Conservation (phyloP, 2,888 invertebrate genomes). For the Pollenia amentaria region DNA sequence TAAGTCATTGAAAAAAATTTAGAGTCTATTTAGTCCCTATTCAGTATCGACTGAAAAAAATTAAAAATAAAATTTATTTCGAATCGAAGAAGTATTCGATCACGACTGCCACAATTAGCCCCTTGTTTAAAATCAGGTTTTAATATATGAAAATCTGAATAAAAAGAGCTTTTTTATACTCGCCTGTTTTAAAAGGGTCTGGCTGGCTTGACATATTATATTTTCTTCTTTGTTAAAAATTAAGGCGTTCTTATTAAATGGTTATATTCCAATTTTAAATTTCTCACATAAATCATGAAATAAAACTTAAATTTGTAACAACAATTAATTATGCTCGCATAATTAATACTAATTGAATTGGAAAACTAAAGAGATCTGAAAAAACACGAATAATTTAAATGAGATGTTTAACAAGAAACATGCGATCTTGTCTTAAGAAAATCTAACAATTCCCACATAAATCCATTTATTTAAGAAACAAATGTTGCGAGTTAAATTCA, state of each 20-base stretch:
- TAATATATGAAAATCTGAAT: no score
- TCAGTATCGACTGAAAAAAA: no score
- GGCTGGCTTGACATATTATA: no score
- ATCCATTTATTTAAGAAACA: slow-evolving; percentile 39
- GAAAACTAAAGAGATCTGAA: not conserved
- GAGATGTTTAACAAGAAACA: slow-evolving; percentile 37
- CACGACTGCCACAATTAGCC: no score
- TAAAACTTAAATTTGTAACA: not conserved
- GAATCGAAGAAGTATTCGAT: no score
- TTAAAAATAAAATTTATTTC: no score
- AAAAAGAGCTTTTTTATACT: no score
- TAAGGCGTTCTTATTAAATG: not conserved
- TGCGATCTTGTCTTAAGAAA: slow-evolving; percentile 35
- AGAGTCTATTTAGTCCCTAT: no score
- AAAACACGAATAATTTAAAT: not conserved
- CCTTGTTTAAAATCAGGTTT: no score
- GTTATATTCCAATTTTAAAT: not conserved
- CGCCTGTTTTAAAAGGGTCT: no score
- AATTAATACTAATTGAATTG: slow-evolving; percentile 58
- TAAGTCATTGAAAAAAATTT: no score
- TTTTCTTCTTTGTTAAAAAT: not conserved
- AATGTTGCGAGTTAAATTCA: slow-evolving; percentile 33
- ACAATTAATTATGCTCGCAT: slow-evolving; percentile 1
- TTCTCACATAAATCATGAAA: slow-evolving; percentile 58
- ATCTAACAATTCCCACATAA: slow-evolving; percentile 60